Base-by-base conservation (phyloP, 2,113 vertebrate species). In the Lampris incognitus region DNA sequence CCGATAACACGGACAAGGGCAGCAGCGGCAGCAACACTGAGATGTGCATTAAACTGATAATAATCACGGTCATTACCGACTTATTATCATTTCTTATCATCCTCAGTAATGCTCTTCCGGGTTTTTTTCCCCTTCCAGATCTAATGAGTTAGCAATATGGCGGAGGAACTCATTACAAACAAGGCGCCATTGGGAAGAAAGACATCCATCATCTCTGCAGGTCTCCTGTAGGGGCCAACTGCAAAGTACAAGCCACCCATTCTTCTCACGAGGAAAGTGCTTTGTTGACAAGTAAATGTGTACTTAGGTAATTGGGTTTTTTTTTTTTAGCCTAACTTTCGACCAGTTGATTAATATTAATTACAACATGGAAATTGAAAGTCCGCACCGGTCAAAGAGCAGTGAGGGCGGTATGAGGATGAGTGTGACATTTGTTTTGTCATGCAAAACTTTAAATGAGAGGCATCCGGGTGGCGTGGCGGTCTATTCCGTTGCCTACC, bases 331-430 rank as follows among this genome's bases (percentile, higher is more conserved):
- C 79, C 78, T 69, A 84, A 82, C 56, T 66, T 69, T 84, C 70
- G 87, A 93, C 88, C 91, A 91, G 82, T 91, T 92, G 89, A 94
- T 93, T 93, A 79, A 92, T 94, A 94, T 88, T 86, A 94, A 94
- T 94, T 94, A 92, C 84, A 37, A 59, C 66, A 9, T n/a, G 60
- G 52, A 74, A 88, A 87, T 92, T 80, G 86, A 61, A 79, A 69
- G 81, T 86, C 79, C 79, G 65, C 48, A 50, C 63, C 59, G 70
- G 67, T 59, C 58, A 9, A 9, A 68, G 80, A 49, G 63, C 58
- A 65, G 66, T 13, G 50, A 4, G 37, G 60, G 62, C 72, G 66
- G 71, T 76, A 50, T 40, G 56, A 65, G 65, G 41, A 37, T 76
- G 69, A 76, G 62, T 39, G 41, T 65, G 39, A 70, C 66, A 65